Percentiles rank a stretch among this genome's conserved stretches.
These are phyloP conservation scores for Eledona agricola DNA, from an alignment of 2,888 invertebrate genomes.

Conservation along the genomic window DNA sequence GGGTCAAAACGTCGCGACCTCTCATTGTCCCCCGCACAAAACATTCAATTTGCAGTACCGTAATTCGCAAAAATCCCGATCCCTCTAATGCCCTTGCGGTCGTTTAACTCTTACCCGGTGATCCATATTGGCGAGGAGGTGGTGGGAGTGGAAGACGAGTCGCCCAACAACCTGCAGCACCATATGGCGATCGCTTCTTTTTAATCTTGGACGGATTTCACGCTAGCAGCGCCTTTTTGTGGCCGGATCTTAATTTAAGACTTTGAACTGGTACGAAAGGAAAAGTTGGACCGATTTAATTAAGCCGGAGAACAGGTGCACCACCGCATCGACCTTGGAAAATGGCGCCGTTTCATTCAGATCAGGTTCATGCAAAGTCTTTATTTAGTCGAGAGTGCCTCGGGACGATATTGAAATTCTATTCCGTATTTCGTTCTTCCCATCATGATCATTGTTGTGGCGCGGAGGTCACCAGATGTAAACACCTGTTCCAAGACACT, in stretches of 20 bases:
- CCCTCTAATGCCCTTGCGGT: slow-evolving; percentile 1
- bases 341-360: no score
- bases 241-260: no score
- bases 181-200: slow-evolving; percentile 16
- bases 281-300: no score
- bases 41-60: not conserved
- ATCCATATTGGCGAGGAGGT: slow-evolving; percentile 17
- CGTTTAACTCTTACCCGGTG: slow-evolving; percentile 23
- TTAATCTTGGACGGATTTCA: no score
- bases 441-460: no score
- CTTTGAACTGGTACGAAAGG: no score
- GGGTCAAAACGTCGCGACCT: not conserved
- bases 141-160: slow-evolving; percentile 11
- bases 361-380: not conserved
- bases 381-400: not conserved
- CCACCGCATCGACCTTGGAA: no score
- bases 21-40: not conserved
- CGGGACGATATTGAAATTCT: slow-evolving; percentile 11
- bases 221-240: no score
- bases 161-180: slow-evolving; percentile 1
- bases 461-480: no score
- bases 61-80: not conserved
- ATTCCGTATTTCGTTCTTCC: no score
- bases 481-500: no score
- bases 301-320: no score